Percentiles rank a stretch among this genome's conserved stretches.
Conservation (phyloP, 2,797 vertebrate species). For the Myiotriccus ornatus region DNA sequence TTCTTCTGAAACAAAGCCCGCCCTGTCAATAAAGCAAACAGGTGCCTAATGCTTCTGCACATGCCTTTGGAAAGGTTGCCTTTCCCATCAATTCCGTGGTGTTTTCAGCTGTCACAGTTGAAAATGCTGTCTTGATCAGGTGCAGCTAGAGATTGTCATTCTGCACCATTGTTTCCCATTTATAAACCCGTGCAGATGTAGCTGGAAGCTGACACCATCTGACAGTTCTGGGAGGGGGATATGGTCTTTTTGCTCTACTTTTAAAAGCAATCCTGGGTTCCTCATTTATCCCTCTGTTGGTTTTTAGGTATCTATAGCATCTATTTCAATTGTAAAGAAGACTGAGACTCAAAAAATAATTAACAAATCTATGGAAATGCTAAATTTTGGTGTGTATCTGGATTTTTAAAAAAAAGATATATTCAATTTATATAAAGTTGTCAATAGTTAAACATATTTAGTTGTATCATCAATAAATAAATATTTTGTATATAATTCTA, state of each 20-base stretch:
- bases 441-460: neutral
- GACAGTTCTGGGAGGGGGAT: neutral
- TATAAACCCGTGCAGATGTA: neutral
- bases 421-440: neutral
- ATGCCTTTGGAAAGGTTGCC: slow-evolving; percentile 25
- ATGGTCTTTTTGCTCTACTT: neutral
- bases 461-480: neutral
- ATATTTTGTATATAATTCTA: neutral
- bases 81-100: neutral
- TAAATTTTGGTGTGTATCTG: neutral
- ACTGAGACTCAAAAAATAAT: neutral
- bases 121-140: slow-evolving; percentile 9
- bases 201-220: neutral
- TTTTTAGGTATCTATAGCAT: neutral
- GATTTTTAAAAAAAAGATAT: accelerated
- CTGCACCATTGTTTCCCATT: neutral
- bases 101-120: slow-evolving; percentile 33
- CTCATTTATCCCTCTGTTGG: neutral
- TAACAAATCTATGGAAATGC: neutral
- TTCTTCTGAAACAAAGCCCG: slow-evolving; percentile 30
- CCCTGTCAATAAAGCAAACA: slow-evolving; percentile 45
- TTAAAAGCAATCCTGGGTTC: neutral
- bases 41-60: slow-evolving; percentile 32
- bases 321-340: neutral
- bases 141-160: neutral